phyloP scores from a whole-genome alignment of 2,888 invertebrate species.

The Tetragonula carbonaria region DNA sequence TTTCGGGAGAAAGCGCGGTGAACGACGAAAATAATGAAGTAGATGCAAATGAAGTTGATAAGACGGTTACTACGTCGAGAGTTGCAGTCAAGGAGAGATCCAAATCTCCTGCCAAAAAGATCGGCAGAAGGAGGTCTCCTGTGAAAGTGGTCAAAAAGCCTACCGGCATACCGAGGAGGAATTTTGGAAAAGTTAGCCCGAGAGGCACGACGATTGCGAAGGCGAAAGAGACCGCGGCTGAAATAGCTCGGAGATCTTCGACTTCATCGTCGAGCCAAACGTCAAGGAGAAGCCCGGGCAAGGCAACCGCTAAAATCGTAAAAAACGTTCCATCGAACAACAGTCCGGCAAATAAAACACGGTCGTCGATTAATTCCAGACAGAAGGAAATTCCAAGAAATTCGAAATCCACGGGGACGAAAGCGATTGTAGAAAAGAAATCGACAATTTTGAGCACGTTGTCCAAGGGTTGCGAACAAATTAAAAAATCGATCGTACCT shows the following conservation, averaged over 20 bases:
- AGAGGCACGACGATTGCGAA: slow-evolving; percentile 59
- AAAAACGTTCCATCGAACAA: background rate
- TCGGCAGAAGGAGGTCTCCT: slow-evolving; percentile 76
- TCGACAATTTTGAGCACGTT: slow-evolving; percentile 38
- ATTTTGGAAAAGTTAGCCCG: slow-evolving; percentile 54
- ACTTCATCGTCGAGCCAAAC: background rate
- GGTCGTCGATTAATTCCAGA: background rate
- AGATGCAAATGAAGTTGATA: slow-evolving; percentile 12
- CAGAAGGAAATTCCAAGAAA: slow-evolving; percentile 77
- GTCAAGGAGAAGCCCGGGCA: background rate
- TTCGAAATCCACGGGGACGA: background rate
- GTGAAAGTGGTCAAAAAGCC: slow-evolving; percentile 72
- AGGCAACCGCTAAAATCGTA: slow-evolving; percentile 2
- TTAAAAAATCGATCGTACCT: slow-evolving; percentile 34
- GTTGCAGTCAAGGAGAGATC: slow-evolving; percentile 68
- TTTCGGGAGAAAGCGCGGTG: slow-evolving; percentile 11
- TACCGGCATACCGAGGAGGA: slow-evolving; percentile 59
- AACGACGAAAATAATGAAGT: slow-evolving; percentile 10
- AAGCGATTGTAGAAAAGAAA: background rate
- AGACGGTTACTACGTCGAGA: slow-evolving; percentile 1
- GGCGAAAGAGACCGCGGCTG: slow-evolving; percentile 60
- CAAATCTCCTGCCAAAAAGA: slow-evolving; percentile 78
- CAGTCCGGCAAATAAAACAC: background rate
- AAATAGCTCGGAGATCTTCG: slow-evolving; percentile 54
- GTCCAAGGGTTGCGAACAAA: slow-evolving; percentile 51